A percentile compares a stretch with the other conserved stretches of the same genome.
Conservation (phyloP, 2,113 vertebrate genomes). For the zebrafish (Danio rerio) region GRCz12tu NC_133190.1:48474501-48475000, state of each 20-base stretch:
- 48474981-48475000: too few relatives aligned
- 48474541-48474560: conserved; percentile 91
- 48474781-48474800: conserved; percentile 84
- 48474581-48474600: conserved; percentile 82
- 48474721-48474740: background rate
- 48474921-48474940: too few relatives aligned
- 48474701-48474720: background rate
- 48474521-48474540: conserved; percentile 86
- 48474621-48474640: background rate
- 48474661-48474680: conserved; percentile 4
- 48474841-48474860: conserved; percentile 47
- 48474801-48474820: conserved; percentile 92
- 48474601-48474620: background rate
- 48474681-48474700: conserved; percentile 60
- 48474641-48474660: background rate
- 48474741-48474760: background rate
- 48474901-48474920: too few relatives aligned
- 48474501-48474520: conserved; percentile 87
- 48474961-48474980: too few relatives aligned
- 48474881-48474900: too few relatives aligned
- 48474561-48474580: conserved; percentile 87
- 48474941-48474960: too few relatives aligned
- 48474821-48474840: conserved; percentile 84
- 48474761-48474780: conserved; percentile 35
- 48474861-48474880: too few relatives aligned